Evolutionary conservation across 2,797 vertebrate genomes (phyloP), one percentile per base, ranked within the genome.

Genomic region (Sebastes trivittatus): DNA sequence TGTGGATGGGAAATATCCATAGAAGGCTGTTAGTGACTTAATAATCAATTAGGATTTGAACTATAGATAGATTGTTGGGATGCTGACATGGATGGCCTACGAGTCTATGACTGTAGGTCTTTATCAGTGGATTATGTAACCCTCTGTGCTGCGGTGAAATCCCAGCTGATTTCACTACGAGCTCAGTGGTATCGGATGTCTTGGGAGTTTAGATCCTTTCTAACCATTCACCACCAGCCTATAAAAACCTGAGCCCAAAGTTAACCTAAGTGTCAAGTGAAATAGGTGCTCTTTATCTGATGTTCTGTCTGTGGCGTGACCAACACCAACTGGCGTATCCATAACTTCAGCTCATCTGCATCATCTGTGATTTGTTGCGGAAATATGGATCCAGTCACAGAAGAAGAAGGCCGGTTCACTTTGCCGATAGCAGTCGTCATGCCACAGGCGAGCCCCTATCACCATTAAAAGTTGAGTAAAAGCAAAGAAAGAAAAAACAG

Each of bases 21-120:
- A 90, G 84, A 88, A 82, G 89, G 88, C 88, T 91, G 86, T 92
- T 94, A 93, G 93, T 78, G 85, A 88, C 77, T 87, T 90, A 80
- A 88, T 90, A 82, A 84, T 88, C 83, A 75, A 79, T 46, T 91
- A 87, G 87, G 86, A 89, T 90, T 77, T 89, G 87, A 93, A 74
- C 87, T 92, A 36, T 36, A 88, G 79, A 54, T 88, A 93, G 88
- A 82, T 84, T 59, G 78, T 88, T 87, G 85, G 82, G 82, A 93
- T 80, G 83, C 87, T 85, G 73, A 88, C 75, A 77, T 82, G 83
- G 82, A 84, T 22, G 84, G 68, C 85, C 85, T 69, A 72, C 73
- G n/a, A 83, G 77, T 71, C 66, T 87, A 54, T 72, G 70, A 87
- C 70, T 58, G 49, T 74, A 72, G 81, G 78, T 81, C 36, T 42